Evolutionary conservation across 2,113 vertebrate species (phyloP).

Genomic region (Mirounga angustirostris): DNA sequence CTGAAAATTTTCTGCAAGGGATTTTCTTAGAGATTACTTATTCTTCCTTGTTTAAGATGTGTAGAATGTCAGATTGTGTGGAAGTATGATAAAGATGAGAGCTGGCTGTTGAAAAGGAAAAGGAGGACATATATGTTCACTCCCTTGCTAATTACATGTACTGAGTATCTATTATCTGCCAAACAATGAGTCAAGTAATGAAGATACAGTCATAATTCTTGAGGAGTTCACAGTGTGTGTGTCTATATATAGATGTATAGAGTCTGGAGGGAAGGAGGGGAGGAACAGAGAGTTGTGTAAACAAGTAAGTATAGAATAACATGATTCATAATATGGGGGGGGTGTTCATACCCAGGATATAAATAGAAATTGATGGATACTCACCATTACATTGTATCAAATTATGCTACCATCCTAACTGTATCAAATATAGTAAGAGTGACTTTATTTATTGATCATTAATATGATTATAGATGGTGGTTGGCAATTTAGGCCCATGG

Average conservation of each 20-base stretch:
- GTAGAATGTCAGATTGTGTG: neutral
- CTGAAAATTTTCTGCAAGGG: neutral
- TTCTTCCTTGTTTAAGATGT: neutral
- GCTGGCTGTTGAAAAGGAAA: neutral
- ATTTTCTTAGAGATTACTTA: neutral
- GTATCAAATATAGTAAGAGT: neutral
- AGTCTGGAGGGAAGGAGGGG: neutral
- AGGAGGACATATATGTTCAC: neutral
- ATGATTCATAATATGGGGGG: neutral
- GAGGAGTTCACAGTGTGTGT: neutral
- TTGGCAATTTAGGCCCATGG: neutral
- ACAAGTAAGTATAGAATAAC: neutral
- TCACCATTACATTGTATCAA: neutral
- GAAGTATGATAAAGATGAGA: neutral
- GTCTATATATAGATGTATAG: neutral
- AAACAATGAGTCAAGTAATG: conserved; percentile 6
- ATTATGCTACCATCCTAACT: neutral
- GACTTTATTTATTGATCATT: neutral
- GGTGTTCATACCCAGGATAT: neutral
- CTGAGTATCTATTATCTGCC: neutral
- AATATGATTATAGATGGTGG: neutral
- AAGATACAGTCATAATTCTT: neutral
- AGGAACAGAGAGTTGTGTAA: neutral
- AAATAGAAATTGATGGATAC: neutral
- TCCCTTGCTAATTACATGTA: neutral